These are phyloP conservation scores for Tetanocera ferruginea DNA, from an alignment of 2,888 invertebrate species.

Conservation along the genomic window DNA sequence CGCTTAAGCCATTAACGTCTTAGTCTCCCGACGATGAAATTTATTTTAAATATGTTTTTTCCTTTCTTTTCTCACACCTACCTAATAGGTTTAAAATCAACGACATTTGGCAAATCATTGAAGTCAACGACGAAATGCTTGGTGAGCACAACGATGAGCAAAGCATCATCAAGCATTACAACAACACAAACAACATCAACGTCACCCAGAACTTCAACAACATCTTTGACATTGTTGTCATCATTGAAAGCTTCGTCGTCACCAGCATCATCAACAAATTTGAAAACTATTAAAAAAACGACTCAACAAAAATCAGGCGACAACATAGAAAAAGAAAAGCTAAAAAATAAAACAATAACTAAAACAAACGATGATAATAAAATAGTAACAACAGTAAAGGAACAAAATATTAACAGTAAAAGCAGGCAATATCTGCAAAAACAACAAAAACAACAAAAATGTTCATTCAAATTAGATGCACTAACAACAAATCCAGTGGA, in stretches of 20 bases:
- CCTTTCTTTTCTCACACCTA: conserved; percentile 31
- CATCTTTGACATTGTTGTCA: conserved; percentile 42
- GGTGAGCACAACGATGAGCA: conserved; percentile 45
- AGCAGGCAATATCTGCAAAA: conserved; percentile 41
- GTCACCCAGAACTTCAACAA: conserved; percentile 43
- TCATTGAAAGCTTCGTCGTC: conserved; percentile 28
- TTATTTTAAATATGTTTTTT: neutral
- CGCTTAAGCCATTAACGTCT: too few species aligned
- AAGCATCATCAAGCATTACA: conserved; percentile 41
- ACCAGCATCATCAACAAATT: conserved; percentile 1
- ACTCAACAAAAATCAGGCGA: neutral
- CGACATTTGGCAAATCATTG: conserved; percentile 66
- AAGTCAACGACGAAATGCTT: conserved; percentile 55
- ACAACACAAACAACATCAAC: conserved; percentile 44
- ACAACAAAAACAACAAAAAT: conserved; percentile 37
- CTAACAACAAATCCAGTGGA: conserved; percentile 69
- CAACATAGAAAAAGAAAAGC: neutral
- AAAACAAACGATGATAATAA: conserved; percentile 44
- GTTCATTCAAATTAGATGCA: conserved; percentile 45
- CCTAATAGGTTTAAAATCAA: conserved; percentile 61
- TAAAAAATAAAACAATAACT: conserved; percentile 40
- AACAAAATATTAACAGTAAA: conserved; percentile 29
- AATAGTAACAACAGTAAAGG: conserved; percentile 45
- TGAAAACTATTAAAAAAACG: conserved; percentile 18
- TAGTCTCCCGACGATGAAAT: too few species aligned